Evolutionary conservation across 1,140 invertebrate genomes (phyloP).

Genomic region (Cryptotermes secundus): DNA sequence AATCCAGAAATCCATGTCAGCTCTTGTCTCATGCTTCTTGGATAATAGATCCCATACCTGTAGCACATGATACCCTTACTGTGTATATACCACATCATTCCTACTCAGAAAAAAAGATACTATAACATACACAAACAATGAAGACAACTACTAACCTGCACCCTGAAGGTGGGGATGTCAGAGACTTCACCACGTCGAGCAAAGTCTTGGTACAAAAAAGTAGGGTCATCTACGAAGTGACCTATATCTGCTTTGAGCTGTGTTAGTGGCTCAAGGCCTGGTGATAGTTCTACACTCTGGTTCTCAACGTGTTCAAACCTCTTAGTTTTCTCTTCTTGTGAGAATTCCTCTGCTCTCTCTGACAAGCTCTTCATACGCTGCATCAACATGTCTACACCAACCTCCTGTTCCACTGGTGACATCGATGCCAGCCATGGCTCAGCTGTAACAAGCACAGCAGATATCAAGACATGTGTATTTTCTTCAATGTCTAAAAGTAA

Average conservation of each 20-base stretch:
- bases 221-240: slow-evolving; percentile 73
- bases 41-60: too few species aligned
- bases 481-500: neutral
- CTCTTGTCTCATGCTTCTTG: too few species aligned
- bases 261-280: slow-evolving; percentile 46
- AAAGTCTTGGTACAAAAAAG: slow-evolving; percentile 82
- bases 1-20: too few species aligned
- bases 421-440: slow-evolving; percentile 41
- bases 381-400: slow-evolving; percentile 74
- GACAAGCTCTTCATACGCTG: slow-evolving; percentile 77
- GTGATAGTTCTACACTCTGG: slow-evolving; percentile 68
- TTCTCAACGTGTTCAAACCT: slow-evolving; percentile 75
- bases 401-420: slow-evolving; percentile 56
- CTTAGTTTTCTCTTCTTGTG: slow-evolving; percentile 73
- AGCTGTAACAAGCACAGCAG: neutral
- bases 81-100: too few species aligned
- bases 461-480: neutral
- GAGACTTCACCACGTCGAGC: slow-evolving; percentile 65
- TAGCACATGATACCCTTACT: too few species aligned
- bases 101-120: too few species aligned
- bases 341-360: slow-evolving; percentile 69
- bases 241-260: slow-evolving; percentile 60
- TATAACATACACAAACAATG: too few species aligned
- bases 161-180: slow-evolving; percentile 77
- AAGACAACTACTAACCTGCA: slow-evolving; percentile 49